These are phyloP conservation scores for Epinotia brunnichana DNA, from an alignment of 2,888 invertebrate species.

Conservation along the genomic window DNA sequence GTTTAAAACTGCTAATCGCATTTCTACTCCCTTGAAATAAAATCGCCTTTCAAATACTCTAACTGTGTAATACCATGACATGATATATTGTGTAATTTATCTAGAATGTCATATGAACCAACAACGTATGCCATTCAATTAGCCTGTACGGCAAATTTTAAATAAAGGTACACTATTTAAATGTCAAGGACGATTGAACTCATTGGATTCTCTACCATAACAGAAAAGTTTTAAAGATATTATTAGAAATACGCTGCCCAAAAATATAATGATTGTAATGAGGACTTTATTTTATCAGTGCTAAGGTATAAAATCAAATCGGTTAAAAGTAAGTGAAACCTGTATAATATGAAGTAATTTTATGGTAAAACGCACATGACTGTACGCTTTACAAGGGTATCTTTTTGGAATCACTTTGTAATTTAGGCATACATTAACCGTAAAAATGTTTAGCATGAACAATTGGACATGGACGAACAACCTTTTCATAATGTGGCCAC, in stretches of 20 bases:
- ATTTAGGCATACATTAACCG: not conserved
- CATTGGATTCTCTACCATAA: not conserved
- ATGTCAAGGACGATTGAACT: not conserved
- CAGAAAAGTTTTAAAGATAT: not conserved
- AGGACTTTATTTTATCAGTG: not conserved
- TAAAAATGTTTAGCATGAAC: not conserved
- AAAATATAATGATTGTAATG: not conserved
- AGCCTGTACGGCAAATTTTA: no score
- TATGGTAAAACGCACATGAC: slow-evolving; percentile 13
- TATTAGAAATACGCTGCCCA: not conserved
- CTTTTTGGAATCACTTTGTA: not conserved
- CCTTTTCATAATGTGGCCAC: not conserved
- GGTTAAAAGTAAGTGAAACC: not conserved
- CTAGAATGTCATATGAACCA: not conserved
- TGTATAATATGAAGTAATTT: slow-evolving; percentile 3
- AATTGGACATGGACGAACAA: not conserved
- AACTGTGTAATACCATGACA: no score
- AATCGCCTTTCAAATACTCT: no score
- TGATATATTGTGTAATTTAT: slow-evolving; percentile 1
- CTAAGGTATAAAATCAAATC: not conserved
- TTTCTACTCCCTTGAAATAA: no score
- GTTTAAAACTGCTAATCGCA: no score
- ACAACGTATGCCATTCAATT: not conserved
- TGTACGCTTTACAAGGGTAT: not conserved
- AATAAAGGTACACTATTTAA: not conserved